Base-by-base conservation (phyloP, 2,797 vertebrate genomes). In the Florisuga fusca region DNA sequence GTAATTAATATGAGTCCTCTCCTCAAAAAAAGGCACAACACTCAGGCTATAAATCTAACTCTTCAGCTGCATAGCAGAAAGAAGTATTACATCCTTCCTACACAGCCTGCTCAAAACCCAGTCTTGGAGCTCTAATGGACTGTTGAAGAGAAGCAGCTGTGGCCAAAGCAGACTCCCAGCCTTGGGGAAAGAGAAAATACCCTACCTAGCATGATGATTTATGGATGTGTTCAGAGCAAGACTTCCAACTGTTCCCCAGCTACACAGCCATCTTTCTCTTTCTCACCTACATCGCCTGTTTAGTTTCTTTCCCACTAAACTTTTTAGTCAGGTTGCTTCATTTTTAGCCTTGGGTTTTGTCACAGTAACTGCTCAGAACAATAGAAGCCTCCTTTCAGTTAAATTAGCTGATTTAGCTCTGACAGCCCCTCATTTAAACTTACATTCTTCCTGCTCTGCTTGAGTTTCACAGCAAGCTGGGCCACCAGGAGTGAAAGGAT, bases 1-100 rank as follows among this genome's bases (percentile, higher is more conserved):
- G 94, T 77, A 97, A 97, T 97, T 97, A 94, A 79, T 76, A 57
- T 26, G 81, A 92, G 93, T 94, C 61, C 86, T 95, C 86, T 84
- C 45, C 61, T 92, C 46, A 73, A 68, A 95, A 41, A 93, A 90
- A 82, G 74, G 57, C 58, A 90, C 72, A 93, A 61, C 25, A 76
- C 81, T 73, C 57, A 91, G 77, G 61, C 68, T 83, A 50, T 41
- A 94, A 31, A 87, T 29, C 59, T 95, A 63, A 76, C 64, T 80
- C 75, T 84, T 92, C 61, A 41, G 81, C 64, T 87, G 53, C 54
- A 9, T 38, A 48, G 84, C 23, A 80, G 71, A 94, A 34, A 92
- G 26, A 89, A 71, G 45, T 59, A 77, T 79, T 79, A 80, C 26
- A 82, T 50, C 63, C 54, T 94, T 77, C 46, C 82, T 53, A 36